Conservation (phyloP, 2,888 invertebrate species). For the Agriopis marginaria region DNA sequence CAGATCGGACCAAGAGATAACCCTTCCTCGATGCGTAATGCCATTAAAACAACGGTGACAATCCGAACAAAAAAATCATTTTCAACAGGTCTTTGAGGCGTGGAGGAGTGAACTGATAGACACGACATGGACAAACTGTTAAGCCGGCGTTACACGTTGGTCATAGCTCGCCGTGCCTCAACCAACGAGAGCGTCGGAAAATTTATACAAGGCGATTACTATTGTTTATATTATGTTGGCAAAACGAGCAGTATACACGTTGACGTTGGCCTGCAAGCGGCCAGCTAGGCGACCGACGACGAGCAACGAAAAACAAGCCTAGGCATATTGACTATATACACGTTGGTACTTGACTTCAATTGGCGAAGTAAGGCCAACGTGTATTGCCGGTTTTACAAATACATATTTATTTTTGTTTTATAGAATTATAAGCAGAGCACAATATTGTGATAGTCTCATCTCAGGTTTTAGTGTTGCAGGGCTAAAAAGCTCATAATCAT, state of each 20-base stretch:
- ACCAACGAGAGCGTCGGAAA: too few species aligned
- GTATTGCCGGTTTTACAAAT: background rate
- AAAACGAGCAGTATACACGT: too few species aligned
- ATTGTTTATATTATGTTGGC: too few species aligned
- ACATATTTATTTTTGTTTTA: background rate
- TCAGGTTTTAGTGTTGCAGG: background rate
- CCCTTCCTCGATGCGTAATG: slow-evolving; percentile 85
- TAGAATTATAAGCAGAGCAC: background rate
- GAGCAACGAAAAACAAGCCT: too few species aligned
- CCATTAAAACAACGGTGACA: slow-evolving; percentile 87
- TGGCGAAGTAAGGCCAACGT: too few species aligned
- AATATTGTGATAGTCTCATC: background rate
- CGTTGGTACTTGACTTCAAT: too few species aligned
- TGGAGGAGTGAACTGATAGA: slow-evolving; percentile 12
- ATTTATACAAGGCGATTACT: too few species aligned
- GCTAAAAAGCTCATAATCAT: background rate
- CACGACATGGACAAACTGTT: background rate
- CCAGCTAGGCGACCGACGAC: too few species aligned
- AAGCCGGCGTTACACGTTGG: background rate
- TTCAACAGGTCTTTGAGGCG: slow-evolving; percentile 77
- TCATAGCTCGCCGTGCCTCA: too few species aligned
- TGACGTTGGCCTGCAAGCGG: too few species aligned
- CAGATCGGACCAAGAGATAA: slow-evolving; percentile 83
- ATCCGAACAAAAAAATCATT: slow-evolving; percentile 83
- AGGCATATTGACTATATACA: too few species aligned